Base-by-base conservation (phyloP, 2,888 invertebrate genomes). In the Nomada hirtipes region DNA sequence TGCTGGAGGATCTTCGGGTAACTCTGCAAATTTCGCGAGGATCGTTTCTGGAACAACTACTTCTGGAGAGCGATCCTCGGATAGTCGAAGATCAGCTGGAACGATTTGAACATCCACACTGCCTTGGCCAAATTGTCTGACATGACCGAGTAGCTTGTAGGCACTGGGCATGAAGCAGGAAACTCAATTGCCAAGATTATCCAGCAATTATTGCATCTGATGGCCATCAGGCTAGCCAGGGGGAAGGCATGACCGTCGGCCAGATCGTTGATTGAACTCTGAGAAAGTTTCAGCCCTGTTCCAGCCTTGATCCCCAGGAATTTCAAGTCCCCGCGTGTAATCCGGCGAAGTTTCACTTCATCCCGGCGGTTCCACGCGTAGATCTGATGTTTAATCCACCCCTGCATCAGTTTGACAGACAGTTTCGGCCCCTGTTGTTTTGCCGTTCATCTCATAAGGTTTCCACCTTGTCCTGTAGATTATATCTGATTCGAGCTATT, bases 181-280 rank as follows among this genome's bases (percentile, higher is more conserved):
- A 81, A 65, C 85, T 53, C 57, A n/a, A 68, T 57, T 52, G 68
- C 85, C 59, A 83, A 85, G 79, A 85, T 86, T 83, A 83, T 42
- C 63, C 63, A 57, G 53, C 78, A 79, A 86, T 85, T 76, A 82
- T 77, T 73, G 60, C 79, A 42, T 29, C 53, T 65, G 26, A 50
- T 59, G 57, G 69, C 68, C 69, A 26, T 26, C 13, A 26, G 50
- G 63, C 23, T 7, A 53, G 72, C 52, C 42, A 61, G 20, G 26
- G 44, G 52, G 59, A n/a, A 13, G 29, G 26, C 10, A 1, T 2
- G 63, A 76, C 23, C n/a, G 26, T 47, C 10, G 10, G 26, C 36
- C 60, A n/a, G 52, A n/a, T 53, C 53, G 50, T 42, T 15, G 50
- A 64, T 76, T 63, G 59, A 72, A 29, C 64, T 59, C 15, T 9